Conservation (phyloP, 2,888 invertebrate genomes). For the Chorisops tibialis region DNA sequence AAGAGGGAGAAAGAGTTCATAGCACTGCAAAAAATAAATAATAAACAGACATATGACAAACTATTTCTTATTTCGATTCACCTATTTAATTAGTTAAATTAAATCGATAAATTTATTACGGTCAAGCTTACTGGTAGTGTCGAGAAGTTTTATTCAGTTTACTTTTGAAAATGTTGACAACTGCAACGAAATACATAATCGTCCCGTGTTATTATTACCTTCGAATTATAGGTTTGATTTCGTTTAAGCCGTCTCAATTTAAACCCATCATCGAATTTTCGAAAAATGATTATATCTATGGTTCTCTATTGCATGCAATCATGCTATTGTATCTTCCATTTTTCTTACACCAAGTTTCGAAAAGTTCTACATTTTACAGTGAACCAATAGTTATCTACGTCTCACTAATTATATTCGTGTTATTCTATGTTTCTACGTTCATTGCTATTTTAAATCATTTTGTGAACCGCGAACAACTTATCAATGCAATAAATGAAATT, state of each 20-base stretch:
- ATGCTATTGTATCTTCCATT: not conserved
- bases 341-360: not conserved
- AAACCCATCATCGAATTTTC: not conserved
- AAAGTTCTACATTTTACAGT: not conserved
- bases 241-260: not conserved
- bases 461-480: not conserved
- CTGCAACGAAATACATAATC: not conserved
- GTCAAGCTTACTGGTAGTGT: too few species aligned
- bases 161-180: not conserved
- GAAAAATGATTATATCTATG: not conserved
- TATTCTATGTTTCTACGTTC: too few species aligned
- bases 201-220: not conserved
- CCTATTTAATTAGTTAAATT: not conserved
- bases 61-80: not conserved
- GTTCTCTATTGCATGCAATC: not conserved
- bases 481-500: not conserved
- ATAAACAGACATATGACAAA: too few species aligned
- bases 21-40: too few species aligned
- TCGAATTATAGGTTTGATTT: not conserved
- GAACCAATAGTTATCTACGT: conserved; percentile 8
- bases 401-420: not conserved
- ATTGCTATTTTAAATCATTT: not conserved
- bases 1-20: too few species aligned
- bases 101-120: not conserved
- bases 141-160: too few species aligned